A percentile compares a stretch with the other conserved stretches of the same genome.
These are phyloP conservation scores for Zonotrichia leucophrys DNA, from an alignment of 2,113 vertebrate species.

Conservation along the genomic window DNA sequence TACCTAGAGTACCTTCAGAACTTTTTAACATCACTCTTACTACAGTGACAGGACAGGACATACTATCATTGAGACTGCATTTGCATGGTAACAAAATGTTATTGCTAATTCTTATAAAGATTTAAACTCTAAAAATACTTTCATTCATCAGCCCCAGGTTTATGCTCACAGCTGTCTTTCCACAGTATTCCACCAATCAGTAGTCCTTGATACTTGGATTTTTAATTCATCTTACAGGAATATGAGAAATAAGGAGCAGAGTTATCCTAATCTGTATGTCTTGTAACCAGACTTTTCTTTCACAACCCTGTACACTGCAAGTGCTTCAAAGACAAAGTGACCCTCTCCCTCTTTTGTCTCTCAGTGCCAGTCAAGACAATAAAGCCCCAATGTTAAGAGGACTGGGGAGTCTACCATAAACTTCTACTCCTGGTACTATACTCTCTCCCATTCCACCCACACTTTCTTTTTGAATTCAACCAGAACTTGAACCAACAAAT, in stretches of 20 bases:
- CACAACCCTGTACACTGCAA: neutral
- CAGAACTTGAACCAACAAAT: constrained; percentile 24
- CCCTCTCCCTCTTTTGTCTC: neutral
- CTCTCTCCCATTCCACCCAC: neutral
- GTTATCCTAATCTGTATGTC: neutral
- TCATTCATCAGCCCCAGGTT: neutral
- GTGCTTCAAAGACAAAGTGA: neutral
- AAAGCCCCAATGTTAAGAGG: neutral
- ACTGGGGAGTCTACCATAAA: neutral
- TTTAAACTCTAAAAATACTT: neutral
- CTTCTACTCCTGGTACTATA: neutral
- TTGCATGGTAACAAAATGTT: neutral
- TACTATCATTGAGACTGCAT: neutral
- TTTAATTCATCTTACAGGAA: neutral
- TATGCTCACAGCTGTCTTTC: neutral
- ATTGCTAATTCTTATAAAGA: neutral
- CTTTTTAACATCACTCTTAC: neutral
- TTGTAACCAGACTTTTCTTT: neutral
- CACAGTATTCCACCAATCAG: neutral
- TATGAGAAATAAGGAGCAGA: neutral
- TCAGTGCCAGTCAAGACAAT: neutral
- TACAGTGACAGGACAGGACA: neutral
- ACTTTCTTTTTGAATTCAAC: constrained; percentile 3
- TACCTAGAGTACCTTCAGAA: neutral
- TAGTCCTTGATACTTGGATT: neutral